Evolutionary conservation across 2,113 vertebrate species (phyloP).

Genomic region (Prionailurus bengalensis): DNA sequence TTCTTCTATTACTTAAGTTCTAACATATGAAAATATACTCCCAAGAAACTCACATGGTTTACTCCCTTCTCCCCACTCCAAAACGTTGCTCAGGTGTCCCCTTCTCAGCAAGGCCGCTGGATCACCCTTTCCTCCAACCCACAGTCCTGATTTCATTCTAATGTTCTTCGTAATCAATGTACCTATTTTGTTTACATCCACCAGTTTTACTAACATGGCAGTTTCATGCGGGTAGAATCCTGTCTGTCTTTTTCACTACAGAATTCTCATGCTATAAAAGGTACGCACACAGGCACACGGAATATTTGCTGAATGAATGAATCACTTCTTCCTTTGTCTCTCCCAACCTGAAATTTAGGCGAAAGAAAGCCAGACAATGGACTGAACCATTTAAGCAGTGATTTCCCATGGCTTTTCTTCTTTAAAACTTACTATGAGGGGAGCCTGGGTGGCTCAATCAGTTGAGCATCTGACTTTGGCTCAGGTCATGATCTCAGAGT

Average conservation of each 20-base stretch:
- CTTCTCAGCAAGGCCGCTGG: neutral
- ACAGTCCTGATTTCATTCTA: neutral
- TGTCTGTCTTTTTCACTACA: neutral
- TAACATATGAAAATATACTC: neutral
- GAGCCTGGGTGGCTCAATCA: too few relatives aligned
- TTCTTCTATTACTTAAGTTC: neutral
- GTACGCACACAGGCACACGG: neutral
- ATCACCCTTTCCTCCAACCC: neutral
- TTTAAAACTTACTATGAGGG: neutral
- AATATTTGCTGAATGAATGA: neutral
- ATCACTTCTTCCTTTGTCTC: slow-evolving; percentile 17
- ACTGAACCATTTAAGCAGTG: neutral
- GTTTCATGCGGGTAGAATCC: neutral
- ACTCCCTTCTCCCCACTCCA: neutral
- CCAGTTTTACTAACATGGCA: neutral
- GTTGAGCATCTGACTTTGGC: too few relatives aligned
- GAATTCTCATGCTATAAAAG: neutral
- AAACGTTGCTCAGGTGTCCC: neutral
- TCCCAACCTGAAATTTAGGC: neutral
- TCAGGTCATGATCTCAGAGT: too few relatives aligned
- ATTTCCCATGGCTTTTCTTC: neutral
- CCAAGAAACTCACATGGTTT: neutral
- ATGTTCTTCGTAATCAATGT: neutral
- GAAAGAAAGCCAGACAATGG: neutral
- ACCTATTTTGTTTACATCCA: neutral